Evolutionary conservation across 2,113 vertebrate species (phyloP).

Genomic region (Lepus americanus): DNA sequence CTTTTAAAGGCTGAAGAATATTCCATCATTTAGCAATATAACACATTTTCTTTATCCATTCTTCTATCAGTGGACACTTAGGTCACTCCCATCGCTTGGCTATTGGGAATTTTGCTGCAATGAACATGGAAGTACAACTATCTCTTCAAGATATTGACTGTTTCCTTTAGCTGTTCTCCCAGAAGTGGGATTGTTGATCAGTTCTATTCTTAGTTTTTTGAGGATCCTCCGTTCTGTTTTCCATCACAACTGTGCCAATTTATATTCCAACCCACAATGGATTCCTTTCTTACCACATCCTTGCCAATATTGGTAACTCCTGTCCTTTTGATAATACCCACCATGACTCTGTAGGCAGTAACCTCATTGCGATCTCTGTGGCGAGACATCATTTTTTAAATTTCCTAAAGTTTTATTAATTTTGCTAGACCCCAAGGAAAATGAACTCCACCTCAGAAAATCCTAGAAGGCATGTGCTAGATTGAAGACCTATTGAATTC

Average conservation of each 20-base stretch:
- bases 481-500: background rate
- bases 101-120: background rate
- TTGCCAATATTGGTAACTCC: background rate
- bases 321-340: background rate
- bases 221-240: background rate
- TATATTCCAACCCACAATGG: background rate
- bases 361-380: too few relatives aligned
- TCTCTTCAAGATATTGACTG: background rate
- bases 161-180: background rate
- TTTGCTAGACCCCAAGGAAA: slow-evolving; percentile 26
- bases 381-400: background rate
- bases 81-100: background rate
- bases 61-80: background rate
- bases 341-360: background rate
- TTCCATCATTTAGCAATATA: background rate
- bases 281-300: background rate
- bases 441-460: slow-evolving; percentile 16
- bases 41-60: background rate
- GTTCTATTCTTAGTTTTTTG: background rate
- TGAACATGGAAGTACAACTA: background rate
- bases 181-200: background rate
- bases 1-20: background rate
- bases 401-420: slow-evolving; percentile 12
- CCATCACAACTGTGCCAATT: background rate
- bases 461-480: background rate